Evolutionary conservation across 2,888 invertebrate genomes (phyloP).

Genomic region (Adelphocoris suturalis): DNA sequence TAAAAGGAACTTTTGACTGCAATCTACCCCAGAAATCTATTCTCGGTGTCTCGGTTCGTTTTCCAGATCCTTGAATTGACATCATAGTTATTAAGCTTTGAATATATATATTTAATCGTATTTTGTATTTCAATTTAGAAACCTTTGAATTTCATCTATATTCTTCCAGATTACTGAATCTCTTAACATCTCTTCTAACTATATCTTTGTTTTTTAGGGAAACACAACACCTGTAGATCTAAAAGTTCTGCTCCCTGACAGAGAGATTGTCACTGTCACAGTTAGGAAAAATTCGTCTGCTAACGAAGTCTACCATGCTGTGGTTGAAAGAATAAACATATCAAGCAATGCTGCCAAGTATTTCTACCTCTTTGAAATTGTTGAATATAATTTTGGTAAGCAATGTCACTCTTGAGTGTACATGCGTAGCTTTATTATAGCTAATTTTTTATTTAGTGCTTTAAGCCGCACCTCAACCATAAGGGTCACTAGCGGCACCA

Average conservation of each 20-base stretch:
- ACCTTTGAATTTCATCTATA: too few species aligned
- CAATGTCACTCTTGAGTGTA: neutral
- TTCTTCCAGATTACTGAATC: too few species aligned
- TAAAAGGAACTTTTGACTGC: too few species aligned
- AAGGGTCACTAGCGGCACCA: neutral
- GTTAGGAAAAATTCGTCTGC: constrained; percentile 93
- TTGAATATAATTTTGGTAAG: constrained; percentile 97
- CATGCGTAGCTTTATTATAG: neutral
- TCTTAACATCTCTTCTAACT: too few species aligned
- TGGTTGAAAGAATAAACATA: constrained; percentile 91
- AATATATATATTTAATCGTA: too few species aligned
- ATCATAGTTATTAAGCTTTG: too few species aligned
- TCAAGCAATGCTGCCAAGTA: constrained; percentile 90
- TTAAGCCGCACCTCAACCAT: too few species aligned
- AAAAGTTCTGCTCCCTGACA: constrained; percentile 92
- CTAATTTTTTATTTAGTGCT: neutral
- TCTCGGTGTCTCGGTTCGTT: too few species aligned
- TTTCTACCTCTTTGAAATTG: constrained; percentile 97
- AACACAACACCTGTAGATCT: constrained; percentile 82
- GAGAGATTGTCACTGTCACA: constrained; percentile 92
- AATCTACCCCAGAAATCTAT: too few species aligned
- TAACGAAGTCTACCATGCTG: constrained; percentile 92
- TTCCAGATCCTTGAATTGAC: too few species aligned
- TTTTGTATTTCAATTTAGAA: too few species aligned
- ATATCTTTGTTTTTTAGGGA: constrained; percentile 76